Base-by-base conservation (phyloP, 2,797 vertebrate species). In the Nyctibius grandis region DNA sequence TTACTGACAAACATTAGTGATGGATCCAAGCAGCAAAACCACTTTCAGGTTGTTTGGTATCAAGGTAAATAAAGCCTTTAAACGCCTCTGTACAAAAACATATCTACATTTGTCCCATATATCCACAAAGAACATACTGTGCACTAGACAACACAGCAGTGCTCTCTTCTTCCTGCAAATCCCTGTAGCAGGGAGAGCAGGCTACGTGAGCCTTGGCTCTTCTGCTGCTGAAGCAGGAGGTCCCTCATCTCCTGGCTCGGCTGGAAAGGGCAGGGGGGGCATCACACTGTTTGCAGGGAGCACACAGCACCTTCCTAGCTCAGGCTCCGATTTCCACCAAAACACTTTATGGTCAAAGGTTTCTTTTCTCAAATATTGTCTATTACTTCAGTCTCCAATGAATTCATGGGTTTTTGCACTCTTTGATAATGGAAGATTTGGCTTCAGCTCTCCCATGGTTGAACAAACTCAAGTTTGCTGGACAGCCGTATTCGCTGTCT, bases 401-500 rank as follows among this genome's bases (percentile, higher is more conserved):
- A 54, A 50, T 18, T 40, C 5, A 15, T 11, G 15, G 8, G 1
- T 13, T 23, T 26, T 25, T 23, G 11, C 29, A 23, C 47, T 34
- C 34, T 29, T 25, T 25, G 12, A 40, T 47, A 22, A 85, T 0
- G 1, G 28, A 44, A 78, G 91, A 40, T 25, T 19, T 15, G 6
- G 36, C 48, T 74, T 45, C 36, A 33, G 2, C n/a, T 47, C 48
- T 67, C 45, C 44, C 16, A 6, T 10, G 38, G 20, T 13, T 31
- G 29, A 63, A 6, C 45, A 78, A 51, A 26, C 25, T 19, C 44
- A 31, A 22, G 38, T 72, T 59, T 45, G 17, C 44, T 6, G 17
- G 31, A 10, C 56, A 51, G 36, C 29, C 23, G 14, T 10, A 3
- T 5, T 15, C 0, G 0, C 19, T 6, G 8, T 5, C 61, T 36